Conservation (phyloP, 2,888 invertebrate species). For the Sturmia bella region DNA sequence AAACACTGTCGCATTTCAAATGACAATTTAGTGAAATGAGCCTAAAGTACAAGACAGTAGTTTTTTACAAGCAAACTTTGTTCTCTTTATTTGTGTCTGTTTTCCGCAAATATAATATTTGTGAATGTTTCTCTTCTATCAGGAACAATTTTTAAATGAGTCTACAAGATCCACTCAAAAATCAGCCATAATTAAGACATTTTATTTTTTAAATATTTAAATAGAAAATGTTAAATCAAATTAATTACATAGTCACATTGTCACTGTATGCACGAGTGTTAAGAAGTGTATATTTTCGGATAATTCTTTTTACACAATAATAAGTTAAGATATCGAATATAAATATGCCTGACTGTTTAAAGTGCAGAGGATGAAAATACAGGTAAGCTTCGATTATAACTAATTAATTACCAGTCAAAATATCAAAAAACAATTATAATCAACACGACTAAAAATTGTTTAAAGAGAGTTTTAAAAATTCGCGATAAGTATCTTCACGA, state of each 20-base stretch:
- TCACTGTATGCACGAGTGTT: slow-evolving; percentile 4
- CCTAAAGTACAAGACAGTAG: slow-evolving; percentile 29
- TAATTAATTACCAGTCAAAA: too few species aligned
- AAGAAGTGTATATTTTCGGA: not conserved
- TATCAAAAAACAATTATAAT: too few species aligned
- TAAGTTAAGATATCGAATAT: not conserved
- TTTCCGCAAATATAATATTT: slow-evolving; percentile 26
- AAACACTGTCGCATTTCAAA: slow-evolving; percentile 43
- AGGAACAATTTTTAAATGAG: slow-evolving; percentile 14
- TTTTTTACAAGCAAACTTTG: slow-evolving; percentile 32
- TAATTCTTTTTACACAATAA: not conserved
- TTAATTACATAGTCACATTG: slow-evolving; percentile 47
- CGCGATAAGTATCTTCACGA: too few species aligned
- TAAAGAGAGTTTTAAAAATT: too few species aligned
- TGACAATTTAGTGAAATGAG: slow-evolving; percentile 52
- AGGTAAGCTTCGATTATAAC: too few species aligned
- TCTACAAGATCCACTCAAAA: not conserved
- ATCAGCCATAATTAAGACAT: slow-evolving; percentile 55
- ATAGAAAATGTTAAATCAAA: slow-evolving; percentile 39
- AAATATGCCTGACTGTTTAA: too few species aligned
- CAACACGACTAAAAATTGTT: too few species aligned
- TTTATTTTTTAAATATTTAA: slow-evolving; percentile 37
- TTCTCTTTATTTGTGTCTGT: slow-evolving; percentile 33
- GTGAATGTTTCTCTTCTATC: slow-evolving; percentile 33
- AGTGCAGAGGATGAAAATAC: too few species aligned